Conservation (phyloP, 2,797 vertebrate genomes). For the Sebastes flavidus region DNA sequence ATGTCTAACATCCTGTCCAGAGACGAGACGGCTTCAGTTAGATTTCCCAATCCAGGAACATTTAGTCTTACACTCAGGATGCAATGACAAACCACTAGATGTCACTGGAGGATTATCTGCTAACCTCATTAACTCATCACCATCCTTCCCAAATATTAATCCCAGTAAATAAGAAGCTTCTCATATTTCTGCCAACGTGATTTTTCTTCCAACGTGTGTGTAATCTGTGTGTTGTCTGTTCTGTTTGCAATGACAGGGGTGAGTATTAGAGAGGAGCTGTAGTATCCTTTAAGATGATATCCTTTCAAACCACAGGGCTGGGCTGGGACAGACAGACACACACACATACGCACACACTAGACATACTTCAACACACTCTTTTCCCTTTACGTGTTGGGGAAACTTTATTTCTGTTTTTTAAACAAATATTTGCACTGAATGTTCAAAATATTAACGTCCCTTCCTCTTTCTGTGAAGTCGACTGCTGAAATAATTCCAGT, state of each 20-base stretch:
- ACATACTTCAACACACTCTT: background rate
- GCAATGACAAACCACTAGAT: slow-evolving; percentile 1
- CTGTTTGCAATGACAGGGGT: slow-evolving; percentile 86
- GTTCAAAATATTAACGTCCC: background rate
- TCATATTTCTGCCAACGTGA: background rate
- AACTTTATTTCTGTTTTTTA: background rate
- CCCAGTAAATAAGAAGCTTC: background rate
- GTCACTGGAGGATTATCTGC: background rate
- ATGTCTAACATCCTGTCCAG: no score
- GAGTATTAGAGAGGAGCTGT: slow-evolving; percentile 89
- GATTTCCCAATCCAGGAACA: background rate
- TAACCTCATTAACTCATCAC: background rate
- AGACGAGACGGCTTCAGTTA: background rate
- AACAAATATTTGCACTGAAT: background rate
- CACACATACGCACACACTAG: background rate
- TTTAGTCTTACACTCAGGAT: background rate
- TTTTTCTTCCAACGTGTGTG: slow-evolving; percentile 11
- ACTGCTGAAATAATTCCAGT: background rate
- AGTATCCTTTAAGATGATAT: slow-evolving; percentile 86
- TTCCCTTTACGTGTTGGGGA: slow-evolving; percentile 68
- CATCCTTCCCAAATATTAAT: background rate
- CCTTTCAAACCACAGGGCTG: slow-evolving; percentile 73
- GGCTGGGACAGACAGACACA: background rate
- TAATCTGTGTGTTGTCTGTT: slow-evolving; percentile 69
- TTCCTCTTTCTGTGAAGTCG: background rate